Base-by-base conservation (phyloP, 2,888 invertebrate genomes). In the Girardia tigrina region DNA sequence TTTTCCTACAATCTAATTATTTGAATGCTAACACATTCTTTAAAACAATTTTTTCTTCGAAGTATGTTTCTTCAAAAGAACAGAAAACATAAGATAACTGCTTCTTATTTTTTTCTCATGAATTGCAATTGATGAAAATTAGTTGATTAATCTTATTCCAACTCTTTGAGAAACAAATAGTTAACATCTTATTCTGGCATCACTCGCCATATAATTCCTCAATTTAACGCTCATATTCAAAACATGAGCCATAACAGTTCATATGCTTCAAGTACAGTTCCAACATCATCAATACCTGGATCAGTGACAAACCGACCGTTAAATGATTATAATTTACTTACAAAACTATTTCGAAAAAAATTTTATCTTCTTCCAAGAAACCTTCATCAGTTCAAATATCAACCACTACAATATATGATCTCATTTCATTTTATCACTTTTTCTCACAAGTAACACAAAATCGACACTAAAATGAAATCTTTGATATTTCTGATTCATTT, bases 151-250 rank as follows among this genome's bases (percentile, higher is more conserved):
- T n/a, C n/a, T n/a, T n/a, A n/a, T n/a, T n/a, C n/a, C n/a, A n/a
- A n/a, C n/a, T n/a, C n/a, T n/a, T n/a, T n/a, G n/a, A n/a, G n/a
- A n/a, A n/a, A n/a, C n/a, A n/a, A n/a, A n/a, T n/a, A n/a, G n/a
- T n/a, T n/a, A n/a, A n/a, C n/a, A n/a, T n/a, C n/a, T n/a, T n/a
- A n/a, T n/a, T n/a, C n/a, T 79, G 89, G 89, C 56, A 83, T 82
- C 77, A 81, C 78, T 87, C 6, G 36, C 20, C 73, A 73, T 23
- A 29, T 36, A 12, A 36, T 73, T 29, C 29, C 56, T 56, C 56
- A 56, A 56, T n/a, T 23, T 8, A 56, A 56, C n/a, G 56, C n/a
- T 56, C 56, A 56, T 20, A 6, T 23, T 56, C 56, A 56, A 23
- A 56, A 56, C 23, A 56, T 56, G 56, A n/a, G 56, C 56, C 56